Conservation (phyloP, 1,140 invertebrate species). For the Drosophila tsacasi region DNA sequence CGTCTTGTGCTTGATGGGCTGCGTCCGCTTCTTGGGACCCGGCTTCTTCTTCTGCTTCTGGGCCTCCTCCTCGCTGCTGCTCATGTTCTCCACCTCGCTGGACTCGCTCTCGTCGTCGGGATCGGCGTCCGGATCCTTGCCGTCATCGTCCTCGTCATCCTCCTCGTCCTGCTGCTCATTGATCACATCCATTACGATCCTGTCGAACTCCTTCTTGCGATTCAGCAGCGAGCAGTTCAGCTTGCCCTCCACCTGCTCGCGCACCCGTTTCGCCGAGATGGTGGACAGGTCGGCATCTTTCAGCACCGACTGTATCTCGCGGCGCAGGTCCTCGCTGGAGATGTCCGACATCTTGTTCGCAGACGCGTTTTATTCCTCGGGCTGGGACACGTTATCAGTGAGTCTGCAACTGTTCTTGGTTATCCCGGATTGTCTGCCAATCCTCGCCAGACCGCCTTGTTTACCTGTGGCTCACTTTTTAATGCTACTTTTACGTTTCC, state of each 20-base stretch:
- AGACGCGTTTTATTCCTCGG: slow-evolving; percentile 62
- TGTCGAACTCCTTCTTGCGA: slow-evolving; percentile 94
- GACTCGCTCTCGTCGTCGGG: slow-evolving; percentile 88
- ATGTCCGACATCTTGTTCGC: slow-evolving; percentile 81
- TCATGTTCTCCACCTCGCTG: slow-evolving; percentile 86
- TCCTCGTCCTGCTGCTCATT: slow-evolving; percentile 85
- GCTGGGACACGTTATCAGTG: slow-evolving; percentile 3
- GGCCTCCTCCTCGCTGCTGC: slow-evolving; percentile 81
- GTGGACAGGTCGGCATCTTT: slow-evolving; percentile 94
- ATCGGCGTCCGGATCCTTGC: slow-evolving; percentile 83
- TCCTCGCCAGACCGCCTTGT: not conserved
- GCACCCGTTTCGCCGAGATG: slow-evolving; percentile 96
- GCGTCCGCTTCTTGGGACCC: slow-evolving; percentile 84
- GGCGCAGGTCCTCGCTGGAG: slow-evolving; percentile 71
- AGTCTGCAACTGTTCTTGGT: slow-evolving; percentile 6
- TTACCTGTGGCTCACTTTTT: slow-evolving; percentile 15
- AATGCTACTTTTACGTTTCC: slow-evolving; percentile 34
- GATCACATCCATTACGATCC: slow-evolving; percentile 90
- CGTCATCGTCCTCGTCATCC: slow-evolving; percentile 87
- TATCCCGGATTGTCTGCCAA: not conserved
- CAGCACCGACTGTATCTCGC: slow-evolving; percentile 87
- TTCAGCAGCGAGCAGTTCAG: slow-evolving; percentile 90
- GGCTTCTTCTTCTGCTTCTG: slow-evolving; percentile 76
- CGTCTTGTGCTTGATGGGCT: slow-evolving; percentile 84
- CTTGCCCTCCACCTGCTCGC: slow-evolving; percentile 93